Base-by-base conservation (phyloP, 1,140 invertebrate genomes). In the Aporrectodea caliginosa region DNA sequence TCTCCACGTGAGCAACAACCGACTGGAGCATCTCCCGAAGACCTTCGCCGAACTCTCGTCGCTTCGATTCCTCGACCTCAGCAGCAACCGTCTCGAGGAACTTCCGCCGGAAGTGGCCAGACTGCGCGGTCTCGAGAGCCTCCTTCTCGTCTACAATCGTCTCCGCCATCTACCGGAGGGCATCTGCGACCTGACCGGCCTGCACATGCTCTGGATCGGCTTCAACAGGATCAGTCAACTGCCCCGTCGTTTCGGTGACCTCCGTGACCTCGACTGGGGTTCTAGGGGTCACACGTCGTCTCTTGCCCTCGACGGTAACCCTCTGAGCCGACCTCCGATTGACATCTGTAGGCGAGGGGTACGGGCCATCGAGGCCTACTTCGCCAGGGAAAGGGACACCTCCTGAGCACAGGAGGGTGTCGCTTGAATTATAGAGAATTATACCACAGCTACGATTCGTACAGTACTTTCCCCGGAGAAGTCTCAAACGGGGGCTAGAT, bases 1-100 rank as follows among this genome's bases (percentile, higher is more conserved):
- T 79, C 79, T 89, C 30, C 88, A 89, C 79, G 69, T 87, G 69
- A 84, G 86, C 35, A 89, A 89, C 81, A 89, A 89, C 82, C 79
- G 83, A 69, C 85, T 89, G 79, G 78, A 82, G n/a, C 82, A 84
- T 33, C 85, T 89, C 73, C 82, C 82, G 27, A 27, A 35, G 43
- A 58, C 43, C 76, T 73, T 88, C 29, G 85, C 84, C 77, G 82
- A 85, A 29, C 68, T 88, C 0, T 69, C 79, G 35, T 78, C 79
- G n/a, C 79, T 89, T 30, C 82, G 85, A 78, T 89, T 88, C 81
- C 80, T 89, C 0, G 88, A 89, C 76, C 72, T 88, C 29, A 85
- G 84, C 75, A 84, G 86, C 74, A 89, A 89, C 78, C 69, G 81
- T 33, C 31, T 86, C 12, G 34, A 81, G 22, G 32, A 72, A 30